Conservation (phyloP, 2,888 invertebrate species). For the Steinernema hermaphroditum region DNA sequence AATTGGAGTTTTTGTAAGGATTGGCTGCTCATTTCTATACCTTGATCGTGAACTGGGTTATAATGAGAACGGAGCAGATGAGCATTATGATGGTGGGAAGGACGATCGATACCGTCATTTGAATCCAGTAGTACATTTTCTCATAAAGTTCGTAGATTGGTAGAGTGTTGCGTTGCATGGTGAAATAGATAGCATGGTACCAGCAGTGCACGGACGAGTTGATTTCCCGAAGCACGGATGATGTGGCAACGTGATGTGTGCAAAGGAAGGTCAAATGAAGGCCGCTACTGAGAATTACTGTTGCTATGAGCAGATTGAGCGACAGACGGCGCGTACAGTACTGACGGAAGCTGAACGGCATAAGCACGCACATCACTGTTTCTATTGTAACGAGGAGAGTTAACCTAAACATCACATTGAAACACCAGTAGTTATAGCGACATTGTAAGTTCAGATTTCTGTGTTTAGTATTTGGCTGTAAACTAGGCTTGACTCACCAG, state of each 20-base stretch:
- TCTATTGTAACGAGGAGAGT: constrained; percentile 61
- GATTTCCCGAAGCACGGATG: background rate
- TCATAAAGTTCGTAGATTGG: constrained; percentile 38
- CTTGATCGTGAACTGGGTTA: constrained; percentile 56
- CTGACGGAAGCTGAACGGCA: constrained; percentile 59
- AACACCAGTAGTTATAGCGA: no score
- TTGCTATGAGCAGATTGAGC: constrained; percentile 35
- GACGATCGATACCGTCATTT: constrained; percentile 55
- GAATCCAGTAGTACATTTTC: constrained; percentile 49
- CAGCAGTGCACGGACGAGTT: constrained; percentile 34
- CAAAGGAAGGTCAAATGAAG: constrained; percentile 42
- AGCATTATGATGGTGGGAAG: constrained; percentile 62
- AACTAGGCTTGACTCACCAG: constrained; percentile 45
- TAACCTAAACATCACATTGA: constrained; percentile 49
- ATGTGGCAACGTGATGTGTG: constrained; percentile 37
- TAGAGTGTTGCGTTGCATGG: constrained; percentile 36
- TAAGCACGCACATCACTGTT: constrained; percentile 60
- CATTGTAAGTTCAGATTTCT: background rate
- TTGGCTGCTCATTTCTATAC: constrained; percentile 35
- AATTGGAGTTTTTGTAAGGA: constrained; percentile 22
- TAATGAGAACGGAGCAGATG: constrained; percentile 57
- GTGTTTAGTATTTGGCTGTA: background rate
- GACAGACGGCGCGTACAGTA: constrained; percentile 52
- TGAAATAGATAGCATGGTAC: constrained; percentile 32
- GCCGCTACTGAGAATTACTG: constrained; percentile 33